Evolutionary conservation across 2,888 invertebrate species (phyloP).

Genomic region (Habroteleia sp.): DNA sequence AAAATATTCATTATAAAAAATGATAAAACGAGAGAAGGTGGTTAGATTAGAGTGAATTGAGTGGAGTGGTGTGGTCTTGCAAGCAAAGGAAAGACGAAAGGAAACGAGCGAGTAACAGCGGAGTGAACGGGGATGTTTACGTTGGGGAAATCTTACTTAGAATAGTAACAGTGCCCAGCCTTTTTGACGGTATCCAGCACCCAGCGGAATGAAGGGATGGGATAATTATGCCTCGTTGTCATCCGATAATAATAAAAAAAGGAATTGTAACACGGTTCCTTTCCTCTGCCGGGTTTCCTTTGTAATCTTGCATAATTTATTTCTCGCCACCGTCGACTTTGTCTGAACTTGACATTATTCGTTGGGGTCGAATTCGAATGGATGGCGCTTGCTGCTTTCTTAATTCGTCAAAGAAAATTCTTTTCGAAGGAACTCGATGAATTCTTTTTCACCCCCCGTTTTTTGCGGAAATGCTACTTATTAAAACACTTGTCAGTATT

Average conservation of each 20-base stretch:
- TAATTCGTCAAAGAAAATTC: conserved; percentile 75
- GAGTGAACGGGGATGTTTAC: conserved; percentile 73
- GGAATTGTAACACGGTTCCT: conserved; percentile 51
- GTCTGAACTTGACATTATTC: conserved; percentile 77
- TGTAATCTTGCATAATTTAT: conserved; percentile 81
- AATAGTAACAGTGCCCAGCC: conserved; percentile 67
- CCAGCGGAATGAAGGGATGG: conserved; percentile 55
- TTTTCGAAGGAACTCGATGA: conserved; percentile 56
- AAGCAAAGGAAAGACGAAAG: conserved; percentile 59
- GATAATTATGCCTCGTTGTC: conserved; percentile 80
- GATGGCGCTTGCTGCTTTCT: conserved; percentile 65
- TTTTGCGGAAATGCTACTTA: conserved; percentile 58
- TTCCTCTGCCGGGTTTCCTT: conserved; percentile 68
- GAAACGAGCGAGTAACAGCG: conserved; percentile 49
- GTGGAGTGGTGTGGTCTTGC: conserved; percentile 62
- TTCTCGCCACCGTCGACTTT: conserved; percentile 77
- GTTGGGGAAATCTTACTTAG: conserved; percentile 78
- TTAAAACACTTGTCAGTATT: conserved; percentile 64
- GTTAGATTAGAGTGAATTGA: conserved; percentile 65
- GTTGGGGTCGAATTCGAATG: conserved; percentile 65
- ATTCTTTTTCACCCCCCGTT: conserved; percentile 51
- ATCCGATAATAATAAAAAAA: conserved; percentile 78
- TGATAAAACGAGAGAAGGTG: conserved; percentile 53
- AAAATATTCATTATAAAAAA: too few species aligned
- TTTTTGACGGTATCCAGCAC: conserved; percentile 49